Base-by-base conservation (phyloP, 1,140 invertebrate species). In the Camponotus vicinus region DNA sequence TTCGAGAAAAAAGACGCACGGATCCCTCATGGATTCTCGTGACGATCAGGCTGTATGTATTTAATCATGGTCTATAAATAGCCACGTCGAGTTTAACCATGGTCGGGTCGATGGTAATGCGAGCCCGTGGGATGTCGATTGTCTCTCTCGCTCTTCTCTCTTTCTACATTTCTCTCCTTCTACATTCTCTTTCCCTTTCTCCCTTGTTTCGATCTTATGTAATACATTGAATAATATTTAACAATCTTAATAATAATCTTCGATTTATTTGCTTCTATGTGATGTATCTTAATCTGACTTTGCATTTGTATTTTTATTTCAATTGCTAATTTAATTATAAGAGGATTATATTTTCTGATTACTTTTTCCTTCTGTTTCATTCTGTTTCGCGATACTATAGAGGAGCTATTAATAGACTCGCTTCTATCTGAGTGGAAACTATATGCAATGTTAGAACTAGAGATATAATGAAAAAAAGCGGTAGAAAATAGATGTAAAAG, bases 31-130 rank as follows among this genome's bases (percentile, higher is more conserved):
- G 88, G 66, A 88, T 92, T 92, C 90, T 87, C 86, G 82, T 80
- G 82, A 87, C 86, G 86, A 91, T 88, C 89, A 82, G 67, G 32
- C 85, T 76, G 57, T 88, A 86, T 79, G 79, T 90, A 89, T 92
- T 89, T 93, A 93, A 92, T 93, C 91, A 89, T 80, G 34, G 40
- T 55, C 88, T 93, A 92, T 92, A 93, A 93, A 93, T 93, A 93
- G 91, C 87, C 21, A 63, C 69, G 69, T 77, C 67, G 69, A 87
- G 86, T 90, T 91, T 86, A 80, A 63, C 57, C 63, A 40, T 76
- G 21, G 52, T 55, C 61, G 77, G 63, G 52, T 45, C 82, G 77
- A 88, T 89, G 75, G 90, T 92, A 92, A 92, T 63, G 87, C 85
- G 83, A 90, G 57, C 90, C 87, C 92, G 91, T 92, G 91, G 91